Conservation (phyloP, 2,113 vertebrate genomes). For the Orcinus orca region DNA sequence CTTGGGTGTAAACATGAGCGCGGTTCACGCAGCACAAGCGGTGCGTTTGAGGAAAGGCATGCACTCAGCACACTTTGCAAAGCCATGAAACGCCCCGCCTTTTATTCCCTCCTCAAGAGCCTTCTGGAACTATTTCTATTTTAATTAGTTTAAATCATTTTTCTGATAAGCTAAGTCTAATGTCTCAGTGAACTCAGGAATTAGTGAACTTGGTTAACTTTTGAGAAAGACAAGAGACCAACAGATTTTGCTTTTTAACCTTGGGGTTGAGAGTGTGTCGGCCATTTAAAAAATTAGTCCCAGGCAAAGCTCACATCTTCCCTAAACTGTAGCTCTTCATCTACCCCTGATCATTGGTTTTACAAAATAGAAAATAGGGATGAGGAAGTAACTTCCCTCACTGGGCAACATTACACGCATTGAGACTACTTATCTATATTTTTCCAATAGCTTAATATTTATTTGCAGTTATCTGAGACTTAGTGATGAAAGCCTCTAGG, state of each 20-base stretch:
- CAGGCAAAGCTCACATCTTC: neutral
- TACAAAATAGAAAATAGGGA: neutral
- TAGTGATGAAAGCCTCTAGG: neutral
- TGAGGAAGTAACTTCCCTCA: neutral
- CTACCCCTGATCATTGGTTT: neutral
- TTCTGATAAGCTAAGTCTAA: neutral
- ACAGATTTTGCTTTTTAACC: neutral
- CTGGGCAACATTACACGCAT: neutral
- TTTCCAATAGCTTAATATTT: neutral
- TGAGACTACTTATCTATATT: neutral
- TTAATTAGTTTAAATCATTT: conserved; percentile 28
- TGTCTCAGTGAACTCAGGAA: neutral
- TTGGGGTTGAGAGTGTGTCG: neutral
- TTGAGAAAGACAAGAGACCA: neutral
- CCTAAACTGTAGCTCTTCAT: neutral
- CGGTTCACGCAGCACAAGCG: neutral
- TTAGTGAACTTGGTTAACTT: neutral
- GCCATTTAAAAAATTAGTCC: neutral
- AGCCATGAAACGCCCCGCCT: neutral
- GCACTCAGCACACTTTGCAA: neutral
- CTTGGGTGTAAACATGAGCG: neutral
- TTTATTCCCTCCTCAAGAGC: neutral
- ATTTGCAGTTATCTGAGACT: neutral
- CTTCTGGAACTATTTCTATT: neutral
- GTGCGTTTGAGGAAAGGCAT: neutral